Percentiles rank a stretch among this genome's conserved stretches.
Conservation (phyloP, 2,113 vertebrate species). For the Gambusia affinis region DNA sequence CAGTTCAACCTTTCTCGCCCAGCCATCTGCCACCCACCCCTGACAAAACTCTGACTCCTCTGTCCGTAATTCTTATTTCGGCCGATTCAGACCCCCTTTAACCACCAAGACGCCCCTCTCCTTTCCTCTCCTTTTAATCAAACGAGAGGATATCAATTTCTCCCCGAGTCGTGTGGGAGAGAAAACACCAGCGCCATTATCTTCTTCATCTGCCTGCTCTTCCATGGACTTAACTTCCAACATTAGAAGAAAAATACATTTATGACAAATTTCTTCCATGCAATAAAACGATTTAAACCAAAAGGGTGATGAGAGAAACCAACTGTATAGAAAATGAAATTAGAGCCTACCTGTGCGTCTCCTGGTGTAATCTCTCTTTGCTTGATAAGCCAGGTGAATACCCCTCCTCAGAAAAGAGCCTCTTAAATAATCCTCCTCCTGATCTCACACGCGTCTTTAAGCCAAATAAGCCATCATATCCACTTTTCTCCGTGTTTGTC, state of each 20-base stretch:
- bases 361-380: slow-evolving; percentile 12
- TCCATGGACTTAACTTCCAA: slow-evolving; percentile 19
- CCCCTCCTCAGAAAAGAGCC: slow-evolving; percentile 31
- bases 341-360: slow-evolving; percentile 59
- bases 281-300: not conserved
- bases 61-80: not conserved
- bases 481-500: slow-evolving; percentile 42
- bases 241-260: slow-evolving; percentile 12
- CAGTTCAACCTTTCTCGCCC: not conserved
- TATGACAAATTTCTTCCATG: not conserved
- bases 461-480: slow-evolving; percentile 50
- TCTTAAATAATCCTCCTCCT: slow-evolving; percentile 55
- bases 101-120: not conserved
- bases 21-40: not conserved
- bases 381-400: slow-evolving; percentile 37
- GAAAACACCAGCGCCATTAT: slow-evolving; percentile 73
- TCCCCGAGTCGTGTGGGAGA: slow-evolving; percentile 47
- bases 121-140: slow-evolving; percentile 33
- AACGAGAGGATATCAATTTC: slow-evolving; percentile 49
- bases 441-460: slow-evolving; percentile 9
- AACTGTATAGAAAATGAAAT: slow-evolving; percentile 30
- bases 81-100: slow-evolving; percentile 9
- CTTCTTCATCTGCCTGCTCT: slow-evolving; percentile 61
- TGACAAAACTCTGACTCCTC: not conserved
- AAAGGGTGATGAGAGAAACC: not conserved